Base-by-base conservation (phyloP, 1,140 invertebrate species). In the Drosophila ercepeae region DNA sequence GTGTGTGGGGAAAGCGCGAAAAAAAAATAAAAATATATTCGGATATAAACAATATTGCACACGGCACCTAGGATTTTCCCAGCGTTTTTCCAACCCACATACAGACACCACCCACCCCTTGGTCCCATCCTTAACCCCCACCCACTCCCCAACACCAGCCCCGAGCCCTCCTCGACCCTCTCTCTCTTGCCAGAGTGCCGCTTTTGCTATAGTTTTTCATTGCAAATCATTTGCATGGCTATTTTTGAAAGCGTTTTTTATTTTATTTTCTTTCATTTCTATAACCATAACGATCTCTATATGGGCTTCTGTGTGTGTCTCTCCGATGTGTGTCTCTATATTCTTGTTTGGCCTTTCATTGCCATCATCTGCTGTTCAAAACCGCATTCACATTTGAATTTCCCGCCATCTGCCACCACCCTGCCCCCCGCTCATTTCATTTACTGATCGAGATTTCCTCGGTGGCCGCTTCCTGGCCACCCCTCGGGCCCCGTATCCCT, bases 41-140 rank as follows among this genome's bases (percentile, higher is more conserved):
- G 57, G 79, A 90, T 90, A 89, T 90, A 90, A 90, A 90, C 89
- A 90, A 90, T 90, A 90, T 90, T 90, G 89, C 89, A 90, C 89
- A 90, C 89, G 89, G 89, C 89, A 82, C 89, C 57, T 75, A 29
- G 34, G 67, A 53, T 67, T 59, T 64, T 58, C 72, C 19, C 41
- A 50, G 25, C 45, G 39, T 48, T 41, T 65, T 42, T 50, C 58
- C 18, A 18, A 57, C 78, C 76, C 78, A 82, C 73, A 79, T 67
- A 68, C 39, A 42, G 39, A 19, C 39, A 14, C 13, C 6, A 4
- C 2, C 13, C 13, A 13, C 34, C 36, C 36, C 36, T 16, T 39
- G n/a, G 69, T 16, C 50, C 39, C 41, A 21, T 11, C 18, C 18
- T 29, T 25, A 8, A 0, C 11, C 7, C n/a, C 14, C 29, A 6